Base-by-base conservation (phyloP, 2,888 invertebrate genomes). In the Helobdella robusta region DNA sequence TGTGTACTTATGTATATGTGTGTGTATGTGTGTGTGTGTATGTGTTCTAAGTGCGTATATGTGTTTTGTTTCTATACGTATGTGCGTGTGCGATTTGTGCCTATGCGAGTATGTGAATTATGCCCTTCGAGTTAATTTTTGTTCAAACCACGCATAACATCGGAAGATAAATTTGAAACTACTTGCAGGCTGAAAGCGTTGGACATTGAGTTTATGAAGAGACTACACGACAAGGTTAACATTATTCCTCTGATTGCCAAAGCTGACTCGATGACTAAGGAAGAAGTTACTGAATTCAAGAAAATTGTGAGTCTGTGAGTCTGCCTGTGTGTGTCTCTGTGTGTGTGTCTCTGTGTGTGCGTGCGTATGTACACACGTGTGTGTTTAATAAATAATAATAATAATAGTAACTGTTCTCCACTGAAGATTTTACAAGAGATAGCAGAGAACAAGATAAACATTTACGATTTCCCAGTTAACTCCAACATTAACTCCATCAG, bases 151-250 rank as follows among this genome's bases (percentile, higher is more conserved):
- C n/a, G n/a, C n/a, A n/a, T n/a, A n/a, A n/a, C n/a, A n/a, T n/a
- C n/a, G n/a, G n/a, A n/a, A n/a, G n/a, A n/a, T n/a, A n/a, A n/a
- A n/a, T n/a, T n/a, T n/a, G n/a, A n/a, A n/a, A n/a, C n/a, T 63
- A 18, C 20, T 72, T 76, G 46, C 74, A 94, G 94, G 2, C 84
- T 99, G 74, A 92, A 95, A 80, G 92, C 93, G 8, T 84, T 99
- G 75, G 98, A 98, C 81, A 89, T 99, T 65, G 95, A 97, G 83
- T 94, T 95, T 82, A 97, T 98, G 97, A 92, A 93, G 80, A 86
- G 92, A 73, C 85, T 99, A 70, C 93, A 97, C 77, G 95, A 97
- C 81, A 94, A 97, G 84, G 97, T 98, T 74, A 99, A 98, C 82
- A 91, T 98, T 76, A 91, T 98, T 79, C 98, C 98, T 67, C 88